These are phyloP conservation scores for Podarcis siculus DNA, from an alignment of 2,797 vertebrate genomes.

Conservation along the genomic window DNA sequence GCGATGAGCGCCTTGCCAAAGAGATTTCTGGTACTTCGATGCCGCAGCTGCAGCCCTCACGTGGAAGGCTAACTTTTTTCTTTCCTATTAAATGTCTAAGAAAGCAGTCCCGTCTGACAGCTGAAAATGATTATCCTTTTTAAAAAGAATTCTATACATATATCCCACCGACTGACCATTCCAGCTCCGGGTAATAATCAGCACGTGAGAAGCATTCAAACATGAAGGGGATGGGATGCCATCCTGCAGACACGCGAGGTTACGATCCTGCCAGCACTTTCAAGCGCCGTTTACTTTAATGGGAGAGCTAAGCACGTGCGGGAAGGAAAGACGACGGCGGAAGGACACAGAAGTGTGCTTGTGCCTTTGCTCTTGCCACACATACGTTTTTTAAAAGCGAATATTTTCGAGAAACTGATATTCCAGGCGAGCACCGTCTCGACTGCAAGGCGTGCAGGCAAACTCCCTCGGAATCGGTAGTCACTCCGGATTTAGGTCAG, in stretches of 20 bases:
- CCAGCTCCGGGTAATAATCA: not conserved
- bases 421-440: not conserved
- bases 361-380: not conserved
- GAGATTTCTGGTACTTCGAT: not conserved
- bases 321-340: too few relatives aligned
- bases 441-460: too few relatives aligned
- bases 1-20: not conserved
- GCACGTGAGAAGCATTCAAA: not conserved
- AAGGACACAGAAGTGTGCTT: not conserved
- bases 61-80: too few relatives aligned
- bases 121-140: too few relatives aligned
- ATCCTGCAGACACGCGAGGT: not conserved
- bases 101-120: too few relatives aligned
- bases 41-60: not conserved
- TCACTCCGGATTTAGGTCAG: slow-evolving; percentile 3
- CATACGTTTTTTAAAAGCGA: not conserved
- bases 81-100: too few relatives aligned
- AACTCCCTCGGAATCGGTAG: not conserved
- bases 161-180: not conserved
- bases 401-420: too few relatives aligned
- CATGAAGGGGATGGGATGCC: too few relatives aligned
- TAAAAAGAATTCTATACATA: too few relatives aligned
- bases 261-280: too few relatives aligned
- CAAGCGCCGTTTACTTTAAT: not conserved
- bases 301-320: too few relatives aligned